Evolutionary conservation across 2,888 invertebrate genomes (phyloP), one percentile per base, ranked within the genome.

Genomic region (Mallateleia sp.): DNA sequence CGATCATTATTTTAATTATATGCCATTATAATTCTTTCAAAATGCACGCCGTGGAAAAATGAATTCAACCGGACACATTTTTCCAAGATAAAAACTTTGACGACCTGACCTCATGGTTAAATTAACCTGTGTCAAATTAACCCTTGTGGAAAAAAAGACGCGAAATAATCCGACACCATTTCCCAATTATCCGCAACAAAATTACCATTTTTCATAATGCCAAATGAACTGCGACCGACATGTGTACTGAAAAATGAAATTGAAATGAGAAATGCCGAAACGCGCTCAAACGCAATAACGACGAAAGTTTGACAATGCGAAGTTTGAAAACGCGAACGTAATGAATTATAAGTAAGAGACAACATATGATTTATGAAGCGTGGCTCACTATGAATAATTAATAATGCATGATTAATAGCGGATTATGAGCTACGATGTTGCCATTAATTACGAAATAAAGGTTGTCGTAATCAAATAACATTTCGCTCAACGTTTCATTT

Each of bases 271-370:
- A 34, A 50, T 52, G 9, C 42, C 67, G 54, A 58, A 72, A 66
- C 28, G 56, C 45, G 50, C 54, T 58, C 54, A 50, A 58, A 72
- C 20, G 66, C 56, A 64, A 84, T 78, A 72, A 78, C 78, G 69
- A 69, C 83, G n/a, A 22, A 74, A 80, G 80, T 71, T 85, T 66
- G 69, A 75, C 75, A 81, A 71, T 81, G 60, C 71, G 50, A 79
- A 85, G 64, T 71, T 83, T 25, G 83, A 77, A 83, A 83, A 77
- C 64, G 34, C 54, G 69, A 38, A 56, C 71, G 56, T 71, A 83
- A 79, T 79, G 80, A 85, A 80, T 85, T 85, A 80, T 75, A 80
- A 85, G 85, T 85, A 75, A 86, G 81, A 86, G 86, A 86, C 86
- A 78, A 71, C 67, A 20, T 45, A 54, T 86, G 86, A 86, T 86